Evolutionary conservation across 2,888 invertebrate species (phyloP).

Genomic region (Brenthis daphne): DNA sequence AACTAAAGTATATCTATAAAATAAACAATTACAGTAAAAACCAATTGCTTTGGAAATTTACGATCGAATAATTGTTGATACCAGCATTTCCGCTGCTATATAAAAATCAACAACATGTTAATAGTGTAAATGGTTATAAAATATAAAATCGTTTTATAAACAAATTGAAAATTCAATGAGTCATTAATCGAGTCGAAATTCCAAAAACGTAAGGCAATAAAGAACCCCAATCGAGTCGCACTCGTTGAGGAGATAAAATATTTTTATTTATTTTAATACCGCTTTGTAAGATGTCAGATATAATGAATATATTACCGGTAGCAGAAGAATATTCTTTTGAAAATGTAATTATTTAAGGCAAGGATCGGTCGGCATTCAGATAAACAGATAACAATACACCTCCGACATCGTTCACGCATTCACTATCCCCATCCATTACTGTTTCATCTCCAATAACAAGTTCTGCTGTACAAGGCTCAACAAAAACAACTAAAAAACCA

Average conservation of each 20-base stretch:
- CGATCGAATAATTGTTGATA: constrained; percentile 21
- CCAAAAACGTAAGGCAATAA: constrained; percentile 59
- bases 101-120: constrained; percentile 49
- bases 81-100: constrained; percentile 45
- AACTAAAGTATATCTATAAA: constrained; percentile 3
- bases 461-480: constrained; percentile 64
- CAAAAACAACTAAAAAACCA: constrained; percentile 43
- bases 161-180: constrained; percentile 60
- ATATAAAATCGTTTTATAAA: constrained; percentile 48
- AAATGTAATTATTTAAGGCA: constrained; percentile 79
- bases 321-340: constrained; percentile 74
- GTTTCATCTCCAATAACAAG: constrained; percentile 80
- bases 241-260: constrained; percentile 55
- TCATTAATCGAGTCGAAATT: constrained; percentile 53
- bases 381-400: constrained; percentile 82
- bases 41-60: constrained; percentile 17
- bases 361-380: constrained; percentile 76
- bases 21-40: constrained; percentile 10
- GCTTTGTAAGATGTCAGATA: constrained; percentile 77
- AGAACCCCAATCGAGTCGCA: constrained; percentile 57
- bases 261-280: constrained; percentile 71
- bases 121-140: constrained; percentile 54
- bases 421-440: constrained; percentile 80
- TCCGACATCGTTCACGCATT: constrained; percentile 80
- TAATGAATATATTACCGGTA: constrained; percentile 81